A percentile compares a stretch with the other conserved stretches of the same genome.
These are phyloP conservation scores for Hyphantria cunea DNA, from an alignment of 1,140 invertebrate genomes.

Conservation along the genomic window DNA sequence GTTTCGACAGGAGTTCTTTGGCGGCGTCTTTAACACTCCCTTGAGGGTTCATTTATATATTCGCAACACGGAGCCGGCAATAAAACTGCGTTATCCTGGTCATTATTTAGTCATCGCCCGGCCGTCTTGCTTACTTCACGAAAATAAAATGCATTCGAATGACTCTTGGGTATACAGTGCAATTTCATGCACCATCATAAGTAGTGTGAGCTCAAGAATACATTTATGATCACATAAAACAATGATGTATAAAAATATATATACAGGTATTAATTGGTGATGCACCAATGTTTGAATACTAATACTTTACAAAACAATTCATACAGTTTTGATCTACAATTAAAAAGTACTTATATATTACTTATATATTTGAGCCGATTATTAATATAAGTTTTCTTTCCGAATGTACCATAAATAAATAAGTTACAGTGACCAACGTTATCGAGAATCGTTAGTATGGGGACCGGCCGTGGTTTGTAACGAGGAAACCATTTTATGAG, in stretches of 20 bases:
- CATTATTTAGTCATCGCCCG: slow-evolving; percentile 79
- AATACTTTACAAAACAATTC: too few relatives aligned
- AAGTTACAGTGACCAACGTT: background rate
- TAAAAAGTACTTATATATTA: too few relatives aligned
- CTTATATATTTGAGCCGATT: too few relatives aligned
- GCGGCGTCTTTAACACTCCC: slow-evolving; percentile 78
- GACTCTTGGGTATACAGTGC: slow-evolving; percentile 50
- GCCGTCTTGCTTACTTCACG: slow-evolving; percentile 49
- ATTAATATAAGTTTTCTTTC: too few relatives aligned
- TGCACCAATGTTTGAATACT: too few relatives aligned
- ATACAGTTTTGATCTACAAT: too few relatives aligned
- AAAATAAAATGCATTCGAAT: slow-evolving; percentile 75
- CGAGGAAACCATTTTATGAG: slow-evolving; percentile 72
- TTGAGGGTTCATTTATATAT: slow-evolving; percentile 79
- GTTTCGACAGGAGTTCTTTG: slow-evolving; percentile 76
- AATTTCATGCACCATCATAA: slow-evolving; percentile 46
- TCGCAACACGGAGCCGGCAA: slow-evolving; percentile 76
- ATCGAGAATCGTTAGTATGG: slow-evolving; percentile 64
- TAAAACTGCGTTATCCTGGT: slow-evolving; percentile 79
- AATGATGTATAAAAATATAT: too few relatives aligned
- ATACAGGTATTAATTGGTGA: too few relatives aligned
- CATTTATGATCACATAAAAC: background rate
- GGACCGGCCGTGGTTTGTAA: slow-evolving; percentile 58
- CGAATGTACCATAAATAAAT: too few relatives aligned
- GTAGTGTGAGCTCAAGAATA: slow-evolving; percentile 19